Conservation (phyloP, 2,888 invertebrate species). For the Dynastes maya region DNA sequence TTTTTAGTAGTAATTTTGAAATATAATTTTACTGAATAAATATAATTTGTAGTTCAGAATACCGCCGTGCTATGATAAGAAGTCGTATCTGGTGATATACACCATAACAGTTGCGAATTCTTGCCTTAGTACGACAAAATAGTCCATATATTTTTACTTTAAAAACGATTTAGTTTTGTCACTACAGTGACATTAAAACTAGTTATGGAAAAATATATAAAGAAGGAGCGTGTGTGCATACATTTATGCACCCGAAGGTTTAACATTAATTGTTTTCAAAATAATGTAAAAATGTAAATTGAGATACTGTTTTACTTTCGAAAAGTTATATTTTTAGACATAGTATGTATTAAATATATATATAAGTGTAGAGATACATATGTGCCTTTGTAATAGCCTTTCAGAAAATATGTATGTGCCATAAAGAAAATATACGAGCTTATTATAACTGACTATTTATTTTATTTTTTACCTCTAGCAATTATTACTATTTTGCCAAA, state of each 20-base stretch:
- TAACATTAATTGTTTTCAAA: not conserved
- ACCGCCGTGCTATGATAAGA: too few relatives aligned
- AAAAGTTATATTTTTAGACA: conserved; percentile 27
- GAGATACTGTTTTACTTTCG: conserved; percentile 12
- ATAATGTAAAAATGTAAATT: conserved; percentile 10
- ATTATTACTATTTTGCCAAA: not conserved
- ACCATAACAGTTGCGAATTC: not conserved
- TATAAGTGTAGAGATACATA: conserved; percentile 16
- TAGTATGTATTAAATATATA: conserved; percentile 7
- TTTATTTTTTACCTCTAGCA: not conserved
- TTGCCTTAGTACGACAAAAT: not conserved
- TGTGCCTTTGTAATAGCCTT: conserved; percentile 43
- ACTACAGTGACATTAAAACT: not conserved
- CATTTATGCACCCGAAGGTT: not conserved
- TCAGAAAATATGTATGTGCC: conserved; percentile 40
- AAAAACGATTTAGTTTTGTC: not conserved
- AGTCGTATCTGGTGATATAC: too few relatives aligned
- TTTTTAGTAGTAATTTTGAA: too few relatives aligned
- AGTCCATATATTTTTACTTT: not conserved
- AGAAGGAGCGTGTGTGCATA: not conserved
- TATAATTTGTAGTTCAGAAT: too few relatives aligned
- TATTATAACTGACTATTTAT: not conserved
- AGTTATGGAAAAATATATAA: not conserved
- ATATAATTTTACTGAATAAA: too few relatives aligned
- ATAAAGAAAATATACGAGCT: conserved; percentile 43